Percentiles rank a stretch among this genome's conserved stretches.
phyloP scores from a whole-genome alignment of 2,797 vertebrate genomes.

The Acropternis orthonyx region DNA sequence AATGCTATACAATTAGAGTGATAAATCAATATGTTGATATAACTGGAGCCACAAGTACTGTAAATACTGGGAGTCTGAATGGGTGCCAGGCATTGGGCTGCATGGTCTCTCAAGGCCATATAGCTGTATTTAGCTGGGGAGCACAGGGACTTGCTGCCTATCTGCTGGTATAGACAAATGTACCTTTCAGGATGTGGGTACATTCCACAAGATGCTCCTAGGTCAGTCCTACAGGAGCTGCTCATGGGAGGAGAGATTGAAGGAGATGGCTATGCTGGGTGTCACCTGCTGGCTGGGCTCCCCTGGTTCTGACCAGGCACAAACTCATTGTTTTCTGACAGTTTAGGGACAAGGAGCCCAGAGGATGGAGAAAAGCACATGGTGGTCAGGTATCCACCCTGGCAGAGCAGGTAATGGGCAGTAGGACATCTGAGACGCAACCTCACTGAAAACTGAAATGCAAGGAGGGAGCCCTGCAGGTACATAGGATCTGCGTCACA shows the following conservation, averaged over 20 bases:
- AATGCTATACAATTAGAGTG: not conserved
- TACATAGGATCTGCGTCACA: not conserved
- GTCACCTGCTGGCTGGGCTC: not conserved
- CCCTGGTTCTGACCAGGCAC: not conserved
- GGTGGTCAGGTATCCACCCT: not conserved
- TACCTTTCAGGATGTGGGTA: too few relatives aligned
- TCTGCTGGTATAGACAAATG: not conserved
- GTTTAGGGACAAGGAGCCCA: not conserved
- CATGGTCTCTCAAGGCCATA: not conserved
- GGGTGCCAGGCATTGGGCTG: not conserved
- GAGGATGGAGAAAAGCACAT: accelerated
- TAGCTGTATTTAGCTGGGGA: not conserved
- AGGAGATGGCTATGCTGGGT: not conserved
- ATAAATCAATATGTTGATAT: not conserved
- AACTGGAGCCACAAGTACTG: not conserved
- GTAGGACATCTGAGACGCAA: not conserved
- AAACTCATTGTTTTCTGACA: not conserved
- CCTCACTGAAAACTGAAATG: not conserved
- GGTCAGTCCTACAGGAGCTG: not conserved
- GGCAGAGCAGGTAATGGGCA: not conserved
- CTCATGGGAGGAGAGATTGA: not conserved
- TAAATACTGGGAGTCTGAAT: not conserved
- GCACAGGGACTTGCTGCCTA: accelerated
- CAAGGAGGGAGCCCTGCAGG: not conserved
- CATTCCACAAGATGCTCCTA: not conserved